Conservation (phyloP, 2,888 invertebrate species). For the Sussaba pulchella region DNA sequence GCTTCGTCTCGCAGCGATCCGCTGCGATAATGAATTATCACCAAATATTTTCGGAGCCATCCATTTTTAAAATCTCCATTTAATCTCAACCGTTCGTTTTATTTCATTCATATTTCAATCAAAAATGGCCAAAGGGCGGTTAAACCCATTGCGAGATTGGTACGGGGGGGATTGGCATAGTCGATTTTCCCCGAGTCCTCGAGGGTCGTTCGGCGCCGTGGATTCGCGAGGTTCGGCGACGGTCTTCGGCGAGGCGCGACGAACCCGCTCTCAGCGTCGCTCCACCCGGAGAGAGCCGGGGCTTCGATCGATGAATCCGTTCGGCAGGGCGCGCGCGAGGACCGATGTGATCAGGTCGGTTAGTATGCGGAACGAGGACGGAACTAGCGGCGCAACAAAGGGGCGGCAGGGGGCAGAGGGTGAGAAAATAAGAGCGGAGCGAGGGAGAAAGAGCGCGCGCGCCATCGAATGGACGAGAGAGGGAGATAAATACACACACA, state of each 20-base stretch:
- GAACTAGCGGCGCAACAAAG: slow-evolving; percentile 20
- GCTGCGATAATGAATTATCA: neutral
- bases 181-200: no score
- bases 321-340: slow-evolving; percentile 65
- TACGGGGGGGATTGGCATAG: no score
- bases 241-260: slow-evolving; percentile 12
- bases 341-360: slow-evolving; percentile 79
- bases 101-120: no score
- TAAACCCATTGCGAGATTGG: no score
- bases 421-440: slow-evolving; percentile 64
- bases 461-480: slow-evolving; percentile 3
- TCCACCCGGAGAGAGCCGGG: slow-evolving; percentile 36
- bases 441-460: slow-evolving; percentile 19
- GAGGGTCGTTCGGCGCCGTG: neutral
- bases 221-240: neutral
- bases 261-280: slow-evolving; percentile 25
- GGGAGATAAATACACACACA: slow-evolving; percentile 37
- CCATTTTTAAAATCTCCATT: no score
- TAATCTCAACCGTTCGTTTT: no score
- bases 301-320: slow-evolving; percentile 65
- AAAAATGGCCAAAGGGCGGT: no score
- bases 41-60: no score
- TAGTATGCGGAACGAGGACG: slow-evolving; percentile 72
- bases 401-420: slow-evolving; percentile 71
- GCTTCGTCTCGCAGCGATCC: neutral